Evolutionary conservation across 2,888 invertebrate species (phyloP), one percentile per base, ranked within the genome.

Genomic region (Periphyllus acericola): DNA sequence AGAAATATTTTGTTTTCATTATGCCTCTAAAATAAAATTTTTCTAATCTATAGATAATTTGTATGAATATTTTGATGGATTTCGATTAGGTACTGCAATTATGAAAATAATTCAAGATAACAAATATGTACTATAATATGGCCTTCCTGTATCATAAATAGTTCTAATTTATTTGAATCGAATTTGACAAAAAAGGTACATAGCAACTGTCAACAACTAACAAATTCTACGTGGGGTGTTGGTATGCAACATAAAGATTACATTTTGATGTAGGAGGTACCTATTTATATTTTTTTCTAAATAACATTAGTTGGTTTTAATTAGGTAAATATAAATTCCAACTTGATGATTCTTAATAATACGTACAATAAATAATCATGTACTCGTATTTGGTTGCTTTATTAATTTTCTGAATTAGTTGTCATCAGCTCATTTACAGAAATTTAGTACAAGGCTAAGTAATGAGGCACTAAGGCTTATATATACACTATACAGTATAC

Each of bases 401-500:
- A 71, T 32, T 34, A 25, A 74, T 74, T 34, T 74, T 25, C 25
- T 29, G 4, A 71, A 74, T 40, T 74, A 32, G 46, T 81, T 71
- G 36, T 46, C 81, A 81, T 71, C 60, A 29, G 29, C 25, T 68
- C 34, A 81, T 68, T 68, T 40, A 46, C 40, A 79, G 40, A 81
- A 3, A 36, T 25, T 19, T n/a, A n/a, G n/a, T n/a, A 25, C 6
- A n/a, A 80, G 52, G 60, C n/a, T 36, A 32, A 80, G 60, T 66
- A 60, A 80, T 80, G n/a, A 60, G n/a, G 60, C 36, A 60, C 66
- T 80, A 25, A 60, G n/a, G 60, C 36, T 80, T 66, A 80, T 36
- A 40, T 55, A 36, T 83, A 55, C 36, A 55, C 36, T 55, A 55
- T 55, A 55, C 19, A 55, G 17, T 21, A 55, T 55, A 55, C 19